phyloP scores from a whole-genome alignment of 1,140 invertebrate genomes.

The Sitobion miscanthi region DNA sequence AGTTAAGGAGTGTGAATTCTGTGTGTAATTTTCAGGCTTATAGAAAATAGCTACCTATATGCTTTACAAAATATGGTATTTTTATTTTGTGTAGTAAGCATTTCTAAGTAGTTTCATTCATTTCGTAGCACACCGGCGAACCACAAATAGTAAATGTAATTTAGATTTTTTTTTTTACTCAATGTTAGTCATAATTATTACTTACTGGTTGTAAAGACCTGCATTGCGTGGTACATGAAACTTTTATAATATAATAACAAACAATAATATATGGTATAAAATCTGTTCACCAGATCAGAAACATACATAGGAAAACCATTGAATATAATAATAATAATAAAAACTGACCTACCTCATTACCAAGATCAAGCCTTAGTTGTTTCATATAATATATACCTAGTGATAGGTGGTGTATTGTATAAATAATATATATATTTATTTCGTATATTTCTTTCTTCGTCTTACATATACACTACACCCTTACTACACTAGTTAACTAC shows the following conservation, averaged over 20 bases:
- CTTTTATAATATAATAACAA: neutral
- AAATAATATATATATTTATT: slow-evolving; percentile 6
- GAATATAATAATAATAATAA: slow-evolving; percentile 17
- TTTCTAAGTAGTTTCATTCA: neutral
- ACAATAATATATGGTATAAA: neutral
- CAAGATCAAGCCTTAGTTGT: neutral
- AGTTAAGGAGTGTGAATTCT: neutral
- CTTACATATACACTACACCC: neutral
- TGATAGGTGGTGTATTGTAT: neutral
- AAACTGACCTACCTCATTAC: slow-evolving; percentile 37
- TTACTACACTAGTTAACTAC: neutral
- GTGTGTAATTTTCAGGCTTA: neutral
- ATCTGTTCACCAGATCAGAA: slow-evolving; percentile 1
- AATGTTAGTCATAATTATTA: neutral
- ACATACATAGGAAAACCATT: neutral
- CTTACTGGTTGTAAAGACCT: neutral
- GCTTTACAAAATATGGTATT: neutral
- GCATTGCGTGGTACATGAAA: neutral
- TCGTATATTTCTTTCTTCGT: neutral
- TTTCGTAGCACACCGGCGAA: neutral
- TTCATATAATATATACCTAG: neutral
- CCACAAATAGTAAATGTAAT: neutral
- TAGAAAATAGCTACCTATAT: neutral
- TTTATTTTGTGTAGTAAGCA: neutral
- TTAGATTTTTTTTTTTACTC: neutral